A percentile compares a stretch with the other conserved stretches of the same genome.
Evolutionary conservation across 2,888 invertebrate species (phyloP).

Genomic region (Oxystoma pomonae): DNA sequence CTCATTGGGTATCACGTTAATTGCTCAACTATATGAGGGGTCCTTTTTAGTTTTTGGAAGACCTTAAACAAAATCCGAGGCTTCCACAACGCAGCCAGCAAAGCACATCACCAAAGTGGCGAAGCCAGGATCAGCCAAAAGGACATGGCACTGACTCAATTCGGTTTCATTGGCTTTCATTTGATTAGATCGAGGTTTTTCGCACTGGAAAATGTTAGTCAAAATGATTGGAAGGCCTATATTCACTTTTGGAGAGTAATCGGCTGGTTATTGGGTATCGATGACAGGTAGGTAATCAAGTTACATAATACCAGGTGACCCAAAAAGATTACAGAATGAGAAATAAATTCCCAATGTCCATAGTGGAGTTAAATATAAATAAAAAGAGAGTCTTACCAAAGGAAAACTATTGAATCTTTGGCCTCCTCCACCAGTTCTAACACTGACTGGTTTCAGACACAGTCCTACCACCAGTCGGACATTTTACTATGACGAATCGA

Average conservation of each 20-base stretch:
- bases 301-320: too few species aligned
- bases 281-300: slow-evolving; percentile 59
- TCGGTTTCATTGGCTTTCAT: slow-evolving; percentile 79
- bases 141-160: slow-evolving; percentile 83
- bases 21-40: too few species aligned
- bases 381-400: too few species aligned
- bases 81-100: slow-evolving; percentile 63
- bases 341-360: too few species aligned
- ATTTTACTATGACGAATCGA: too few species aligned
- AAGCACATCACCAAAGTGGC: slow-evolving; percentile 48
- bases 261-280: slow-evolving; percentile 76
- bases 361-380: too few species aligned
- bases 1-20: too few species aligned
- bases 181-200: slow-evolving; percentile 52
- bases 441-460: too few species aligned
- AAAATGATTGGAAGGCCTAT: slow-evolving; percentile 68
- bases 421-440: too few species aligned
- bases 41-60: slow-evolving; percentile 61
- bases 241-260: slow-evolving; percentile 82
- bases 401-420: too few species aligned
- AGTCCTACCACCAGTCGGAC: too few species aligned
- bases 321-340: too few species aligned
- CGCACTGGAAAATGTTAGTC: slow-evolving; percentile 57
- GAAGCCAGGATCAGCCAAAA: slow-evolving; percentile 67
- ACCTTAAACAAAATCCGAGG: slow-evolving; percentile 64